These are phyloP conservation scores for Macrotus californicus DNA, from an alignment of 2,113 vertebrate species.

Conservation along the genomic window DNA sequence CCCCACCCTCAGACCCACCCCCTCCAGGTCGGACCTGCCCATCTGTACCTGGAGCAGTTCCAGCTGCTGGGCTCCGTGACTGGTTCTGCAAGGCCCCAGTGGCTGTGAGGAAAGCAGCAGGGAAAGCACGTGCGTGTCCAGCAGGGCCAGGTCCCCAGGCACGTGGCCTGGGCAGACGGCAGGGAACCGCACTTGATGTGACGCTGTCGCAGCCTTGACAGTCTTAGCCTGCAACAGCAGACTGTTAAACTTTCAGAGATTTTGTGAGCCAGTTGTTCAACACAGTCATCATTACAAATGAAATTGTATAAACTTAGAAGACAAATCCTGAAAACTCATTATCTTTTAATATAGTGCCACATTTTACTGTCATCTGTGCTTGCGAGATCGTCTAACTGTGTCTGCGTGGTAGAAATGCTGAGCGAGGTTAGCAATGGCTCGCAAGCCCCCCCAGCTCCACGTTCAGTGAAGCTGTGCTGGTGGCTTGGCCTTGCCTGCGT, in stretches of 20 bases:
- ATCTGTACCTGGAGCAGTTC: neutral
- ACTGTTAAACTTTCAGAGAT: neutral
- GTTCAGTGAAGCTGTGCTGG: neutral
- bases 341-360: neutral
- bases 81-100: neutral
- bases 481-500: neutral
- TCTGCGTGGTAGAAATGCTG: neutral
- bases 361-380: neutral
- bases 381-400: neutral
- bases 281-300: neutral
- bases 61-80: neutral
- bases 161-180: rapidly evolving
- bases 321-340: neutral
- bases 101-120: neutral
- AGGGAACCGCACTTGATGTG: too few relatives aligned
- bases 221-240: neutral
- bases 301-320: neutral
- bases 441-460: neutral
- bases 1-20: neutral
- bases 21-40: neutral
- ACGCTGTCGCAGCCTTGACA: neutral
- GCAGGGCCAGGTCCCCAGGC: neutral
- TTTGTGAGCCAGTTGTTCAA: neutral
- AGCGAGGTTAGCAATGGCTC: rapidly evolving
- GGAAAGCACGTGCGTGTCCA: neutral